A percentile compares a stretch with the other conserved stretches of the same genome.
phyloP scores from a whole-genome alignment of 2,888 invertebrate genomes.

The Pandemis cinnamomeana region DNA sequence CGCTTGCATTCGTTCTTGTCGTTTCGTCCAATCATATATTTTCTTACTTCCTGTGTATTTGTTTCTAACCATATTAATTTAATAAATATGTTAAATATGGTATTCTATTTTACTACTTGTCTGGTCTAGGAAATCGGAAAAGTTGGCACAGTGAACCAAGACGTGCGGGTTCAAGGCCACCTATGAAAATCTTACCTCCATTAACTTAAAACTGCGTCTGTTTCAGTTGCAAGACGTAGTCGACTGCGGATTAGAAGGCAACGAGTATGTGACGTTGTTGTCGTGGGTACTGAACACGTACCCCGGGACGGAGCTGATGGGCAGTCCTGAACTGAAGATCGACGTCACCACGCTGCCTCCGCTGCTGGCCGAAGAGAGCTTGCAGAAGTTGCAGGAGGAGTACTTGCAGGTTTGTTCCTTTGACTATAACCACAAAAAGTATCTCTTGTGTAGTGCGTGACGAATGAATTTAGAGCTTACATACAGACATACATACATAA shows the following conservation, averaged over 20 bases:
- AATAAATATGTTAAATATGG: no score
- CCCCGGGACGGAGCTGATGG: slow-evolving; percentile 93
- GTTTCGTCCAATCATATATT: no score
- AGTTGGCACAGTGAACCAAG: no score
- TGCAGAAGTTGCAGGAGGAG: slow-evolving; percentile 91
- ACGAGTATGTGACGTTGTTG: slow-evolving; percentile 97
- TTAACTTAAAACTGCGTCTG: not conserved
- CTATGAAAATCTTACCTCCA: not conserved
- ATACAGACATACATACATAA: no score
- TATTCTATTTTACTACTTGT: no score
- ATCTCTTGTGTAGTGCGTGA: no score
- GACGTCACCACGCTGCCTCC: slow-evolving; percentile 89
- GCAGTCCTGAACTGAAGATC: slow-evolving; percentile 92
- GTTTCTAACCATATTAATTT: no score
- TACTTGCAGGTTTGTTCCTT: slow-evolving; percentile 86
- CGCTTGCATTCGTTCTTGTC: no score
- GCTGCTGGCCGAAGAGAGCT: slow-evolving; percentile 89
- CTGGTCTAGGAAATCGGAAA: no score
- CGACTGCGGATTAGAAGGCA: slow-evolving; percentile 95
- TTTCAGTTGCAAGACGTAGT: slow-evolving; percentile 92
- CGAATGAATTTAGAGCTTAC: no score
- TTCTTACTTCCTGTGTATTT: no score
- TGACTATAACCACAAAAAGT: not conserved
- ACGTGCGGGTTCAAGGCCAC: no score
- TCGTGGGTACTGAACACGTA: slow-evolving; percentile 98